Percentiles rank a stretch among this genome's conserved stretches.
Conservation (phyloP, 2,888 invertebrate genomes). For the Cephus runcator region DNA sequence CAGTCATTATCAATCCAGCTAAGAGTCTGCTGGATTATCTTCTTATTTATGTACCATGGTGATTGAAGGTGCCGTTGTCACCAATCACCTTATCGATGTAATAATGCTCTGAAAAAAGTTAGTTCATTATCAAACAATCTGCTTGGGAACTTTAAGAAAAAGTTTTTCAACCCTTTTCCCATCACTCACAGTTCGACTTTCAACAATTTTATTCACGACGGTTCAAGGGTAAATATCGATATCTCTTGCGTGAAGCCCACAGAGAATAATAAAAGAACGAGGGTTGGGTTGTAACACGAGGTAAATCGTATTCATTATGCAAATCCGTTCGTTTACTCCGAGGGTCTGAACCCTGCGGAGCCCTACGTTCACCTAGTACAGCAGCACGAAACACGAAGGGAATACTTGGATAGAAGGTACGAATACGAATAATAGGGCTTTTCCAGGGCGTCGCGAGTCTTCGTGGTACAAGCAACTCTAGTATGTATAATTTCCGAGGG, state of each 20-base stretch:
- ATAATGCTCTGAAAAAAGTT: not conserved
- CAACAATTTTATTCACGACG: not conserved
- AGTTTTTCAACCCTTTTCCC: not conserved
- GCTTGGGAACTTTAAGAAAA: not conserved
- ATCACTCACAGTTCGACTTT: not conserved
- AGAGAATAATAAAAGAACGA: not conserved
- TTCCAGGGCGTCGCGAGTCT: not conserved
- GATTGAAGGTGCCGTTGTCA: not conserved
- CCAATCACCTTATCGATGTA: not conserved
- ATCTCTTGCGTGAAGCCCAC: not conserved
- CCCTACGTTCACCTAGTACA: not conserved
- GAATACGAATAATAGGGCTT: not conserved
- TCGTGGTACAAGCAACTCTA: not conserved
- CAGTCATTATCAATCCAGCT: not conserved
- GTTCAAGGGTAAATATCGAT: not conserved
- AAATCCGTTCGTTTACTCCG: not conserved
- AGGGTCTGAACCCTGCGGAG: not conserved
- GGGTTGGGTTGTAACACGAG: not conserved
- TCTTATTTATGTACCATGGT: not conserved
- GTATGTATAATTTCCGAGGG: conserved; percentile 11
- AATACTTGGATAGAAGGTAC: not conserved
- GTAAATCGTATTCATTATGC: conserved; percentile 5
- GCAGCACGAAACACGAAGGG: not conserved
- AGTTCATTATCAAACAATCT: not conserved
- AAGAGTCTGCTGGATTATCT: not conserved